Conservation (phyloP, 1,140 invertebrate species). For the Drosophila lini region DNA sequence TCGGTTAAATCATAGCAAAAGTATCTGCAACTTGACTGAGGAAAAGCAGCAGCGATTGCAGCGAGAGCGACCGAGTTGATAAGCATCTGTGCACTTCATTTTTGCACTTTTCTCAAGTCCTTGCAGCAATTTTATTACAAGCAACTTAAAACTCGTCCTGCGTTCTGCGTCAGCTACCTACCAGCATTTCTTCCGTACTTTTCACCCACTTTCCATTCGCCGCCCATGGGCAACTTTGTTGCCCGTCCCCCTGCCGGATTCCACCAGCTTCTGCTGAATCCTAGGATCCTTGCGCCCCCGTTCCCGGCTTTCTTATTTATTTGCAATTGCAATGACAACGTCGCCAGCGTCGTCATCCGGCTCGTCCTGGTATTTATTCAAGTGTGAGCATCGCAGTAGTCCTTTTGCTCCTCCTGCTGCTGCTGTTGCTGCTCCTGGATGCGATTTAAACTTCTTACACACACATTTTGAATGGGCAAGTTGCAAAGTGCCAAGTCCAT, state of each 20-base stretch:
- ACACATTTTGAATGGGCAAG: slow-evolving; percentile 79
- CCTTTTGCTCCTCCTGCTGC: slow-evolving; percentile 13
- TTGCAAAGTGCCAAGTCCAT: slow-evolving; percentile 82
- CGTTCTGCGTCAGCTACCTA: neutral
- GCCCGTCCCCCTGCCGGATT: slow-evolving; percentile 35
- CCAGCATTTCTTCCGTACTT: neutral
- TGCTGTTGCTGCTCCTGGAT: slow-evolving; percentile 44
- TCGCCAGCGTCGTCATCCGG: slow-evolving; percentile 66
- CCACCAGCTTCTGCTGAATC: slow-evolving; percentile 27
- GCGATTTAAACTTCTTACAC: slow-evolving; percentile 82
- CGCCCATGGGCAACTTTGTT: slow-evolving; percentile 61
- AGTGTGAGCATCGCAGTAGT: slow-evolving; percentile 67
- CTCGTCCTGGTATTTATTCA: slow-evolving; percentile 72
- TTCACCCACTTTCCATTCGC: neutral
- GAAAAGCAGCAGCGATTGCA: slow-evolving; percentile 31
- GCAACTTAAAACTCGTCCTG: slow-evolving; percentile 71
- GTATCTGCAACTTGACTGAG: slow-evolving; percentile 44
- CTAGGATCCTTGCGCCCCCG: slow-evolving; percentile 31
- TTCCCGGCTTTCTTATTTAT: slow-evolving; percentile 72
- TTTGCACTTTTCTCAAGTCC: slow-evolving; percentile 74
- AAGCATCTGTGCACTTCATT: slow-evolving; percentile 82
- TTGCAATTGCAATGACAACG: slow-evolving; percentile 78
- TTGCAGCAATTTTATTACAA: slow-evolving; percentile 76
- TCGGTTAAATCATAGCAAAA: slow-evolving; percentile 65
- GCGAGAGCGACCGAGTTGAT: slow-evolving; percentile 49